phyloP scores from a whole-genome alignment of 2,888 invertebrate species.

The Eupsilia transversa region DNA sequence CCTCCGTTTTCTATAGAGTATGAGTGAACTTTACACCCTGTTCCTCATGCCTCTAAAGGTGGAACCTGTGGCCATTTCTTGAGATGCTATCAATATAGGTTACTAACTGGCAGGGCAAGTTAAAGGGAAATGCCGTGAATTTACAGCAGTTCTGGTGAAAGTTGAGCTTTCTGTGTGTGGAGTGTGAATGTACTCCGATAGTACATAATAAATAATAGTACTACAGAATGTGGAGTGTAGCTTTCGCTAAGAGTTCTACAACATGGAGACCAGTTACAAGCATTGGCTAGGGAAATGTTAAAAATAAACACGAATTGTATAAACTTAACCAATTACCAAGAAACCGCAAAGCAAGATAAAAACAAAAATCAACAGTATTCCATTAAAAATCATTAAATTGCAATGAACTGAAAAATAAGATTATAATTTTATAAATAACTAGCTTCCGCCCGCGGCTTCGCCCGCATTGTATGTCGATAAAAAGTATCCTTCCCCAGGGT shows the following conservation, averaged over 20 bases:
- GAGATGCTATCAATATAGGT: conserved; percentile 13
- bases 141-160: conserved; percentile 38
- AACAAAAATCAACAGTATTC: conserved; percentile 23
- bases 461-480: no score
- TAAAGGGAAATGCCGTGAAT: conserved; percentile 13
- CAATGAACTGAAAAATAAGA: conserved; percentile 48
- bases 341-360: conserved; percentile 2
- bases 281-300: background rate
- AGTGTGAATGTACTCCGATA: conserved; percentile 28
- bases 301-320: conserved; percentile 10
- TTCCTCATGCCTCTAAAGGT: no score
- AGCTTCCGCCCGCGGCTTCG: no score
- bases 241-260: conserved; percentile 34
- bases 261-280: conserved; percentile 6
- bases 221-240: conserved; percentile 15
- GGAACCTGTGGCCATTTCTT: no score
- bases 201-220: conserved; percentile 38
- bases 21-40: no score
- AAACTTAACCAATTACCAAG: conserved; percentile 4
- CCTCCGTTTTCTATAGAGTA: no score
- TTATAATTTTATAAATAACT: background rate
- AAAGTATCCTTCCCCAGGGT: no score
- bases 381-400: conserved; percentile 24
- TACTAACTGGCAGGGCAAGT: background rate
- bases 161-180: conserved; percentile 20